Conservation (phyloP, 2,797 vertebrate genomes). For the Apogon hyalosoma region DNA sequence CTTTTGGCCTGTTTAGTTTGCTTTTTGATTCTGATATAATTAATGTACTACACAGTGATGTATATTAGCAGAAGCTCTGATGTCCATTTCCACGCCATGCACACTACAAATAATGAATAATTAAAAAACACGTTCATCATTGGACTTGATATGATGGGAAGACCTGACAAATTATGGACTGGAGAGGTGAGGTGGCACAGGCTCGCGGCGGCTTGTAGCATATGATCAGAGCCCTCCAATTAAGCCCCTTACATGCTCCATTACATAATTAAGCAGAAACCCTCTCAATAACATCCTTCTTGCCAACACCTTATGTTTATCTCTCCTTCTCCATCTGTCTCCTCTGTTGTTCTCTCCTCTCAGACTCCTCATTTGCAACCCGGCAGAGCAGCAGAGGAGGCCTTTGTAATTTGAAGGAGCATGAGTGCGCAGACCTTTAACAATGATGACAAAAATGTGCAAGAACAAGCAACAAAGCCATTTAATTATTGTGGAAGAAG, state of each 20-base stretch:
- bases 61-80: conserved; percentile 31
- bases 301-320: conserved; percentile 62
- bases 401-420: conserved; percentile 39
- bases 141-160: conserved; percentile 27
- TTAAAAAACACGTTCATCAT: conserved; percentile 34
- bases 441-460: conserved; percentile 36
- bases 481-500: conserved; percentile 54
- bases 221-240: conserved; percentile 65
- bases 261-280: conserved; percentile 68
- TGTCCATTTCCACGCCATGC: conserved; percentile 38
- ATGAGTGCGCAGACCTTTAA: conserved; percentile 27
- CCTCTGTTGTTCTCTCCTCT: conserved; percentile 37
- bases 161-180: conserved; percentile 26
- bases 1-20: conserved; percentile 48
- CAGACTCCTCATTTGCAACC: conserved; percentile 40
- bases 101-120: conserved; percentile 55
- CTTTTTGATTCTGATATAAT: conserved; percentile 47
- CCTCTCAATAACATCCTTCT: conserved; percentile 43
- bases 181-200: conserved; percentile 36
- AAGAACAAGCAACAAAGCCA: conserved; percentile 32
- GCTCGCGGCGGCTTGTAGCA: conserved; percentile 28
- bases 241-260: conserved; percentile 65
- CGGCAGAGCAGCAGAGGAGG: conserved; percentile 29
- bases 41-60: conserved; percentile 32
- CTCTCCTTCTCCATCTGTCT: conserved; percentile 61